These are phyloP conservation scores for Zoanthus sansibaricus DNA, from an alignment of 92 coral and sea anemone genomes.

Conservation along the genomic window DNA sequence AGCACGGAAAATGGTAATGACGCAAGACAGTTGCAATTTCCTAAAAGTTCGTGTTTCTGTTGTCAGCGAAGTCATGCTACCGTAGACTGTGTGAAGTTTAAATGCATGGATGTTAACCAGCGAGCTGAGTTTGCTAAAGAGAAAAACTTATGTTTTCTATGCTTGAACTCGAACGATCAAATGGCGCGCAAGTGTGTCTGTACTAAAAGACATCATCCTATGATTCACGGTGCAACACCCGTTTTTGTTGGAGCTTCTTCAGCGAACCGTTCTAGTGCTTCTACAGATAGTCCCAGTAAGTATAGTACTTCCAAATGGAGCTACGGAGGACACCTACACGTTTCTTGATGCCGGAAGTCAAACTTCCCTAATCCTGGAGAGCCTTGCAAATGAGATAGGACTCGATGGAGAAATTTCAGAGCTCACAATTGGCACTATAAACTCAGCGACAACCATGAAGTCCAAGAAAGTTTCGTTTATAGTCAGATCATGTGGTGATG, in stretches of 20 bases:
- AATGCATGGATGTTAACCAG: constrained; percentile 61
- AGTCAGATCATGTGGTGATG: background rate
- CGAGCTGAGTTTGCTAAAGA: constrained; percentile 70
- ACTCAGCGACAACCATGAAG: background rate
- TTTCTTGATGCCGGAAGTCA: constrained; percentile 55
- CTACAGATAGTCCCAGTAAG: too few species aligned
- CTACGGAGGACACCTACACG: too few species aligned
- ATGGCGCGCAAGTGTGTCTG: constrained; percentile 16
- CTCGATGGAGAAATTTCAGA: constrained; percentile 27
- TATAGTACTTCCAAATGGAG: too few species aligned
- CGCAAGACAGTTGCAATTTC: background rate
- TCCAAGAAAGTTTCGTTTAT: constrained; percentile 54
- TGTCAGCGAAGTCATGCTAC: constrained; percentile 49
- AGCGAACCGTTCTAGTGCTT: too few species aligned
- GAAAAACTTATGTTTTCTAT: constrained; percentile 47
- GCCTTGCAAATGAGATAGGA: constrained; percentile 34
- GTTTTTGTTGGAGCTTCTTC: too few species aligned
- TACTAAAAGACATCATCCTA: background rate
- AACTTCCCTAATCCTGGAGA: constrained; percentile 54
- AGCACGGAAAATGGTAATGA: background rate
- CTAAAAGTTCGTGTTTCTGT: background rate
- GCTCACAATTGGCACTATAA: constrained; percentile 50
- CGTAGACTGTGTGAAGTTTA: constrained; percentile 62
- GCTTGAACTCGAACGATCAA: constrained; percentile 49
- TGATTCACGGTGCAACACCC: too few species aligned